These are phyloP conservation scores for Glaucomys volans DNA, from an alignment of 2,113 vertebrate species.

Conservation along the genomic window DNA sequence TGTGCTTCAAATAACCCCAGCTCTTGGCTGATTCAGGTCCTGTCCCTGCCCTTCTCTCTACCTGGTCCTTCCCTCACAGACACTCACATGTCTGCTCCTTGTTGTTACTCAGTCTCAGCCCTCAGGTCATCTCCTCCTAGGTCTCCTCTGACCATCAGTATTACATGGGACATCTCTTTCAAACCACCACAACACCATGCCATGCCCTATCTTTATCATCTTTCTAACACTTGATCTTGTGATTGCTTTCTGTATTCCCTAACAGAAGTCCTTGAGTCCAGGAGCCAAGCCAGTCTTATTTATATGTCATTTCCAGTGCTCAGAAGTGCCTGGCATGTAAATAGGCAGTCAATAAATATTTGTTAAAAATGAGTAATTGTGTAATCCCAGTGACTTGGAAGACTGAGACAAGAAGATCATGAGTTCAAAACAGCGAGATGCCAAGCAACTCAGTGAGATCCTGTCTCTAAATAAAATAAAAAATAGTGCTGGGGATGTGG, in stretches of 20 bases:
- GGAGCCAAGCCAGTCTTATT: not conserved
- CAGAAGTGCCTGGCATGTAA: not conserved
- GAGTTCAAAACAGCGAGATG: too few relatives aligned
- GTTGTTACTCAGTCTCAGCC: too few relatives aligned
- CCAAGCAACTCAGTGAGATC: too few relatives aligned
- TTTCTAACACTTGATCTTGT: not conserved
- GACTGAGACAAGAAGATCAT: too few relatives aligned
- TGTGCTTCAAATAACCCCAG: not conserved
- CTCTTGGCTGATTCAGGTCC: not conserved
- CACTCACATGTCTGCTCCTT: rapidly evolving
- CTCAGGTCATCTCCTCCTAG: not conserved
- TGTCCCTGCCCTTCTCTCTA: not conserved
- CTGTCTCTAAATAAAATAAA: too few relatives aligned
- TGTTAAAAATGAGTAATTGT: not conserved
- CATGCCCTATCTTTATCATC: not conserved
- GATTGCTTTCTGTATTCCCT: not conserved
- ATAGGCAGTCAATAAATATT: not conserved
- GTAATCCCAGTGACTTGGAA: not conserved
- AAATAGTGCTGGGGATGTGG: too few relatives aligned
- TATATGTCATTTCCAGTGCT: not conserved
- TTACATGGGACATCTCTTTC: rapidly evolving
- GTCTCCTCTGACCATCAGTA: not conserved
- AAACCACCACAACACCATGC: too few relatives aligned
- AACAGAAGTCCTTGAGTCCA: not conserved
- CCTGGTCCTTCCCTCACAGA: not conserved